Evolutionary conservation across 2,113 vertebrate genomes (phyloP).

Genomic region (Cygnus atratus): DNA sequence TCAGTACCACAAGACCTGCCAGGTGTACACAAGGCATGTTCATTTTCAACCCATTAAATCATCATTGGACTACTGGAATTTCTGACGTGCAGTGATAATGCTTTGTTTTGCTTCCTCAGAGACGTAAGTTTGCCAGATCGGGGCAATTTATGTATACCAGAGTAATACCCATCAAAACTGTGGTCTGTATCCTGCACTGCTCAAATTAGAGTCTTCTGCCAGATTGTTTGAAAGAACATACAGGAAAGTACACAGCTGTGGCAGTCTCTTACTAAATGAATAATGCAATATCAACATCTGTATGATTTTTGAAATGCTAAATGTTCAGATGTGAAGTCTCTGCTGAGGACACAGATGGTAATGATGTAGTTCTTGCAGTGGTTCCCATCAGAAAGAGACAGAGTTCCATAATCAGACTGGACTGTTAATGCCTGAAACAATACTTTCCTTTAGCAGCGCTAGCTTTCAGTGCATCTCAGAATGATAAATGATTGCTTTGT

Average conservation of each 20-base stretch:
- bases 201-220: constrained; percentile 47
- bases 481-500: constrained; percentile 44
- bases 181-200: background rate
- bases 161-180: background rate
- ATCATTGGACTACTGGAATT: background rate
- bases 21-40: background rate
- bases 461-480: background rate
- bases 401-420: constrained; percentile 12
- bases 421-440: constrained; percentile 33
- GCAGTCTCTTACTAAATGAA: constrained; percentile 43
- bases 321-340: constrained; percentile 17
- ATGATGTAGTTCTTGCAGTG: constrained; percentile 14
- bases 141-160: background rate
- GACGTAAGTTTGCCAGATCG: background rate
- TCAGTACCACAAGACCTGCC: background rate
- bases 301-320: constrained; percentile 68
- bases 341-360: constrained; percentile 42
- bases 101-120: background rate
- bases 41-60: background rate
- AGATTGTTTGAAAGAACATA: constrained; percentile 56
- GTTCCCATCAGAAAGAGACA: background rate
- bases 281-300: constrained; percentile 70
- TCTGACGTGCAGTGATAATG: background rate
- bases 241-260: constrained; percentile 64
- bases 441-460: constrained; percentile 10